phyloP scores from a whole-genome alignment of 1,140 invertebrate species.

The Protaetia brevitarsis region DNA sequence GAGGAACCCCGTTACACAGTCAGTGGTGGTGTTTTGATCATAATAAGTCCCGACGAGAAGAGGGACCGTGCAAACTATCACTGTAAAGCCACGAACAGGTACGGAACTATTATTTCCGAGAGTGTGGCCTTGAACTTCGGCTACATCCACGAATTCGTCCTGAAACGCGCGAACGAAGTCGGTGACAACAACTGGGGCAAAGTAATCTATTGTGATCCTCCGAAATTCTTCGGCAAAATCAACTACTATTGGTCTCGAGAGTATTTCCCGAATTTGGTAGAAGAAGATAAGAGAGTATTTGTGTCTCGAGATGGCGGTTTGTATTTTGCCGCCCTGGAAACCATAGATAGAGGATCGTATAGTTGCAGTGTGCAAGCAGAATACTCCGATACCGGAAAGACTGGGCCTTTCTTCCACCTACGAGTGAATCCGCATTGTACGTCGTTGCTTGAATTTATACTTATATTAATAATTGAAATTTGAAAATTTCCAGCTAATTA shows the following conservation, averaged over 20 bases:
- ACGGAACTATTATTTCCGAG: conserved; percentile 84
- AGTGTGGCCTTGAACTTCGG: conserved; percentile 86
- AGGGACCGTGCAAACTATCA: conserved; percentile 84
- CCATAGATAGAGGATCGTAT: conserved; percentile 87
- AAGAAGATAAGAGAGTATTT: conserved; percentile 89
- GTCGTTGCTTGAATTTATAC: conserved; percentile 40
- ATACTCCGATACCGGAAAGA: conserved; percentile 80
- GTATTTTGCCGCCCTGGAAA: conserved; percentile 91
- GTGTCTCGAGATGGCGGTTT: conserved; percentile 90
- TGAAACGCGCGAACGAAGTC: conserved; percentile 76
- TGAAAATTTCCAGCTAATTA: conserved; percentile 64
- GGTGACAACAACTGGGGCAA: conserved; percentile 93
- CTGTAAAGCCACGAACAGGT: conserved; percentile 86
- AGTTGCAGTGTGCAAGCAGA: conserved; percentile 88
- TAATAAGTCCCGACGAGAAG: conserved; percentile 77
- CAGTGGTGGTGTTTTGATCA: conserved; percentile 88
- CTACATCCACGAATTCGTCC: conserved; percentile 87
- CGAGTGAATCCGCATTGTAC: conserved; percentile 80
- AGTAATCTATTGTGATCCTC: conserved; percentile 89
- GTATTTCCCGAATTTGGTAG: conserved; percentile 87
- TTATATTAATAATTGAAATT: conserved; percentile 18
- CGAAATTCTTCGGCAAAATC: conserved; percentile 81
- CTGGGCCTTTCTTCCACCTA: conserved; percentile 86
- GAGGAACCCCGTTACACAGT: conserved; percentile 73
- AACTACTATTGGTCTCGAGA: conserved; percentile 87